Evolutionary conservation across 1,140 invertebrate species (phyloP), one percentile per base, ranked within the genome.

Genomic region (Forficula auricularia): DNA sequence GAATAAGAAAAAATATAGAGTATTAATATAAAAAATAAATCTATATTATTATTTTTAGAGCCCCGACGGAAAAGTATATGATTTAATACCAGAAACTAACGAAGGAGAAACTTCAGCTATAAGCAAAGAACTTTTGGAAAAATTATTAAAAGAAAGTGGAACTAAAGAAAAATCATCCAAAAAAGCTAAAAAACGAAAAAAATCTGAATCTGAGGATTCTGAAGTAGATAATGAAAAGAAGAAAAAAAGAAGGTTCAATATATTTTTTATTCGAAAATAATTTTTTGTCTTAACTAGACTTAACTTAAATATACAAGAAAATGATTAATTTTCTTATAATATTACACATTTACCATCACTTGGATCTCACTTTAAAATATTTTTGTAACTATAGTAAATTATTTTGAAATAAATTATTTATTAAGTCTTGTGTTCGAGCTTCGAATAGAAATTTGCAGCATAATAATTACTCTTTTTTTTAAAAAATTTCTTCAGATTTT

Each of bases 51-150:
- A 22, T 38, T 45, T 37, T 10, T 42, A 57, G 53, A 47, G 52
- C 34, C 54, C 54, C 2, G 55, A 55, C 47, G 62, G 62, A 4
- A 63, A 64, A 44, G 58, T 54, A 2, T 64, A 64, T 44, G 61
- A 63, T 31, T 43, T 64, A 2, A 42, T 64, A 31, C 61, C 62
- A 8, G 61, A 63, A 42, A 49, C 57, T 19, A 57, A 62, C 40
- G 53, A 55, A 1, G 44, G 46, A 16, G 43, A 48, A 22, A 0
- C 35, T 7, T 2, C 4, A 27, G 4, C 22, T 6, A 27, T 27
- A 4, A 27, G 22, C 10, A 27, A 27, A 27, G 22, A 27, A 4
- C 32, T 0, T 27, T 33, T 20, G 19, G 15, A n/a, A 20, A 8
- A 34, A 42, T 36, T 22, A 3, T 2, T 10, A 43, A 33, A 13